Percentiles rank a stretch among this genome's conserved stretches.
phyloP scores from a whole-genome alignment of 2,797 vertebrate genomes.

The Cynopterus sphinx region DNA sequence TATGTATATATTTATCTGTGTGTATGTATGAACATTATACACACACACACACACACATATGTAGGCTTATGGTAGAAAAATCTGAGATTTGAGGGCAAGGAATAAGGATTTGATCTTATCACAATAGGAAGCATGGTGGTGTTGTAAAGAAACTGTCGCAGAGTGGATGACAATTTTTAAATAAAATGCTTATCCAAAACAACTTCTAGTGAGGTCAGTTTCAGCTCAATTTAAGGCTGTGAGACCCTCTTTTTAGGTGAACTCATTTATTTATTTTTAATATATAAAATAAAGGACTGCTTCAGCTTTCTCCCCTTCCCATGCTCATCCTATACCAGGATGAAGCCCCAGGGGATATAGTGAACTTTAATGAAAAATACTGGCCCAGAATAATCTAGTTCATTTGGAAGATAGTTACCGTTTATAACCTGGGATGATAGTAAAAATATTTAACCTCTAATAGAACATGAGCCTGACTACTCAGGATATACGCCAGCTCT shows the following conservation, averaged over 20 bases:
- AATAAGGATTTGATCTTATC: neutral
- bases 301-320: neutral
- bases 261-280: neutral
- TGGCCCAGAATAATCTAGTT: neutral
- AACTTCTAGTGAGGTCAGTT: neutral
- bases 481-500: neutral
- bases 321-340: no score
- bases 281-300: neutral
- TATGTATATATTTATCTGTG: no score
- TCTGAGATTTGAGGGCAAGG: neutral
- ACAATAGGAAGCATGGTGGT: neutral
- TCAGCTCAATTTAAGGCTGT: neutral
- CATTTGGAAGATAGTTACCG: neutral
- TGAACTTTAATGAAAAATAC: neutral
- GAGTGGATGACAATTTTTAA: neutral
- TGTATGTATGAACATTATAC: no score
- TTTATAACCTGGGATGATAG: neutral
- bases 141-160: neutral
- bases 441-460: neutral
- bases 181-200: neutral
- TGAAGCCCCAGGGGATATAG: neutral
- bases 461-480: no score
- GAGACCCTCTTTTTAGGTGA: neutral
- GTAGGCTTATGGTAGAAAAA: neutral
- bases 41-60: neutral